phyloP scores from a whole-genome alignment of 1,140 invertebrate species.

The Triops longicaudatus region DNA sequence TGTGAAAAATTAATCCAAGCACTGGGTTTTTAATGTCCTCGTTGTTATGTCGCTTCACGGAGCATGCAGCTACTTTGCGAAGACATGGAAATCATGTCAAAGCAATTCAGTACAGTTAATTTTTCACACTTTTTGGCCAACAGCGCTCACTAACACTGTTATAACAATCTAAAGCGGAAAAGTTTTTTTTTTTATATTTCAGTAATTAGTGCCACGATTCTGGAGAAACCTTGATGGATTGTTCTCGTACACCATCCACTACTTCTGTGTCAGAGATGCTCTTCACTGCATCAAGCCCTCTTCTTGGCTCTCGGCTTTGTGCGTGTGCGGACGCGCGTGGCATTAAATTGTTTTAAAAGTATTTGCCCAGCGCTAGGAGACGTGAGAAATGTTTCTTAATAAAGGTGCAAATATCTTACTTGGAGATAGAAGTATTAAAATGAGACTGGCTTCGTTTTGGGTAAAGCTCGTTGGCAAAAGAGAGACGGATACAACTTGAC shows the following conservation, averaged over 20 bases:
- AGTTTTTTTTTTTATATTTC: neutral
- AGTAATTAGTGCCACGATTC: neutral
- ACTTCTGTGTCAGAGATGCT: neutral
- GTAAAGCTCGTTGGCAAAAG: neutral
- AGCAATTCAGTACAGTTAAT: neutral
- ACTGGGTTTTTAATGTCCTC: too few relatives aligned
- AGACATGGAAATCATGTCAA: too few relatives aligned
- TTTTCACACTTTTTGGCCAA: neutral
- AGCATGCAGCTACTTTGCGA: too few relatives aligned
- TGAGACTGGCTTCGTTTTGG: too few relatives aligned
- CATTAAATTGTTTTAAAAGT: neutral
- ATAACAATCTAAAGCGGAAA: too few relatives aligned
- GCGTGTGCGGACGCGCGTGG: neutral
- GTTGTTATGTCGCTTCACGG: too few relatives aligned
- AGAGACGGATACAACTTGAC: neutral
- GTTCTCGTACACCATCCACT: neutral
- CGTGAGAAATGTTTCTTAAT: neutral
- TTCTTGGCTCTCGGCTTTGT: neutral
- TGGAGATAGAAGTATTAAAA: too few relatives aligned
- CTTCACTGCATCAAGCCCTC: neutral
- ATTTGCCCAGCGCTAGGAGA: neutral
- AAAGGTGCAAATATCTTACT: too few relatives aligned
- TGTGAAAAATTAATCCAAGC: too few relatives aligned
- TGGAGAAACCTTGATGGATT: neutral
- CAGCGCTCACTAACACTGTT: too few relatives aligned